Percentiles rank a stretch among this genome's conserved stretches.
phyloP scores from a whole-genome alignment of 2,113 vertebrate species.

The Vidua chalybeata region DNA sequence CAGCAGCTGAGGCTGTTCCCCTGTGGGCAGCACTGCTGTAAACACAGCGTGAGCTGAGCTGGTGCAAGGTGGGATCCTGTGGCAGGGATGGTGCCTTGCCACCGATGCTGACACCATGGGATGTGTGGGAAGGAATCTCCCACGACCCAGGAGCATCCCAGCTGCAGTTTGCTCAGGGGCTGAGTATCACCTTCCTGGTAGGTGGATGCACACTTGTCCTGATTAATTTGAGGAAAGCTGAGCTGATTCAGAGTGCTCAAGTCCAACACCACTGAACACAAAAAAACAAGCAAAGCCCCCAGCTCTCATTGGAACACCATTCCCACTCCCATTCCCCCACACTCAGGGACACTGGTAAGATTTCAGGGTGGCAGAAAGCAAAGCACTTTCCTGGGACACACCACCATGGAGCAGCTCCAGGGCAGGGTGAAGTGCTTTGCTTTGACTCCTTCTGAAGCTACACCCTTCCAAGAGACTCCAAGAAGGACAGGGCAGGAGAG shows the following conservation, averaged over 20 bases:
- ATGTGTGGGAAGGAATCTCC: neutral
- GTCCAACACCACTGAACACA: neutral
- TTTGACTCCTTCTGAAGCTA: neutral
- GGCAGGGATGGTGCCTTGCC: neutral
- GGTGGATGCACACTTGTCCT: neutral
- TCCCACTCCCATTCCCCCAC: neutral
- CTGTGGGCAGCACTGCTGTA: rapidly evolving
- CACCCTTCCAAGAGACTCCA: neutral
- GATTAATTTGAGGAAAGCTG: neutral
- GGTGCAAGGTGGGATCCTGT: neutral
- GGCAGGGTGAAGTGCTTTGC: neutral
- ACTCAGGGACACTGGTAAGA: neutral
- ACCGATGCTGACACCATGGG: neutral
- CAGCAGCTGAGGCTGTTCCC: neutral
- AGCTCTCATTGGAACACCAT: neutral
- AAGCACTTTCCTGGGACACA: neutral
- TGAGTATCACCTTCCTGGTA: neutral
- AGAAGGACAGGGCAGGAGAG: neutral
- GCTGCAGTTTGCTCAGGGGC: neutral
- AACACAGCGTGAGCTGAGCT: neutral
- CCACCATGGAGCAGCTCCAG: neutral
- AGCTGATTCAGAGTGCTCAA: neutral
- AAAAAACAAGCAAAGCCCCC: neutral
- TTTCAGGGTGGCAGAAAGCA: neutral
- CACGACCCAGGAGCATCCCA: neutral